These are phyloP conservation scores for Manacus vitellinus DNA, from an alignment of 2,113 vertebrate species.

Conservation along the genomic window DNA sequence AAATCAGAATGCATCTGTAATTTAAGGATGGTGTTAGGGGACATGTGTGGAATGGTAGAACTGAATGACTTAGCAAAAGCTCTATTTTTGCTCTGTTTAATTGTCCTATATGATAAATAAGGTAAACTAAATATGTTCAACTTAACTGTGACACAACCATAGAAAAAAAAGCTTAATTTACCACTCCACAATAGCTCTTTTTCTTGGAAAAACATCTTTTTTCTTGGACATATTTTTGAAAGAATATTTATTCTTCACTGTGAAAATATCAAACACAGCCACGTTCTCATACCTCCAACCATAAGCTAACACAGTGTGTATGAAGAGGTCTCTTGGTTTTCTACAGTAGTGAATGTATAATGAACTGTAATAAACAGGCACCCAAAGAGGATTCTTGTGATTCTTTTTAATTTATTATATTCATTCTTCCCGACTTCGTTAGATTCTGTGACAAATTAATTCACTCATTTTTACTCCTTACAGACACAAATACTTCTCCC, in stretches of 20 bases:
- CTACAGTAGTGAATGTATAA: neutral
- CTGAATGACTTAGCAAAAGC: neutral
- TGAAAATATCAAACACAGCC: neutral
- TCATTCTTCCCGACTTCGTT: neutral
- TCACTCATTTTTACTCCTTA: neutral
- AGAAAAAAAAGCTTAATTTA: neutral
- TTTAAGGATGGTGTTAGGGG: neutral
- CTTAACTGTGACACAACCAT: neutral
- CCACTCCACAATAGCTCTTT: neutral
- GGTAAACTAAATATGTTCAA: neutral
- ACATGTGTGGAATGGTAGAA: neutral
- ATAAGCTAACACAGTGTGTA: neutral
- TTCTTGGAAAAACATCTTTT: neutral
- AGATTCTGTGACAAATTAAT: neutral
- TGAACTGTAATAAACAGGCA: neutral
- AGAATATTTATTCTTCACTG: neutral
- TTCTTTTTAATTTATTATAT: neutral
- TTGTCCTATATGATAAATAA: neutral
- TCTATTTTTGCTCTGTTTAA: neutral
- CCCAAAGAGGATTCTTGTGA: accelerated
- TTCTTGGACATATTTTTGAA: neutral
- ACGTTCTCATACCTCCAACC: neutral
- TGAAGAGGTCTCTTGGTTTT: neutral
- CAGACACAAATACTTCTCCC: neutral
- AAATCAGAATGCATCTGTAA: neutral